Percentiles rank a stretch among this genome's conserved stretches.
phyloP scores from a whole-genome alignment of 2,113 vertebrate genomes.

The Nycticorax nycticorax region DNA sequence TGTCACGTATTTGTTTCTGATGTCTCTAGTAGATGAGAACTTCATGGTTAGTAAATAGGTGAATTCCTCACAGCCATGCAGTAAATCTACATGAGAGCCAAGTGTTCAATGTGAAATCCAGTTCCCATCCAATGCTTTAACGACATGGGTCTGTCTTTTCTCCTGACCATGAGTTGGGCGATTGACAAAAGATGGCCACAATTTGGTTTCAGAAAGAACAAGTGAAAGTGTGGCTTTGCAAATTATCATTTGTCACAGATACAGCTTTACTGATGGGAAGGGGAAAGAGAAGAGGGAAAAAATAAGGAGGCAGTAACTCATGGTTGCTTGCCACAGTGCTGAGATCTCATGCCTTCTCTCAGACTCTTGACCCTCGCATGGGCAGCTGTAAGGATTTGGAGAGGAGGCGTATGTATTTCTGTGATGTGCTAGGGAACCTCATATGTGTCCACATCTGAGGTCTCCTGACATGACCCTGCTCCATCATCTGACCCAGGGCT shows the following conservation, averaged over 20 bases:
- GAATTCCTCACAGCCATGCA: not conserved
- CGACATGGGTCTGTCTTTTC: not conserved
- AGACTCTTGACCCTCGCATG: not conserved
- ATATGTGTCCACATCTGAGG: not conserved
- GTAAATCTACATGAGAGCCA: not conserved
- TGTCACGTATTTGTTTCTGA: not conserved
- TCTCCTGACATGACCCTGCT: not conserved
- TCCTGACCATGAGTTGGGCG: not conserved
- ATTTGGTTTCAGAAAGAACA: not conserved
- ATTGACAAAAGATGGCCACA: not conserved
- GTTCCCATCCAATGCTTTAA: not conserved
- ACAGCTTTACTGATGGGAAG: not conserved
- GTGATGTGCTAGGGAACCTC: not conserved
- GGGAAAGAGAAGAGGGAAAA: not conserved
- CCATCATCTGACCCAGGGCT: not conserved
- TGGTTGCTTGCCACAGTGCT: not conserved
- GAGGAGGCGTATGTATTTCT: rapidly evolving
- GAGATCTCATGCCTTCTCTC: not conserved
- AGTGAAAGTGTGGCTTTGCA: not conserved
- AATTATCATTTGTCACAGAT: not conserved
- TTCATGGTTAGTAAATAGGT: not conserved
- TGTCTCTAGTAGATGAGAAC: not conserved
- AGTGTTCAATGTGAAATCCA: not conserved
- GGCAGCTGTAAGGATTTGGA: not conserved
- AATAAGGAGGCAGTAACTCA: not conserved